phyloP scores from a whole-genome alignment of 92 coral and sea anemone genomes.

The Porites evermanni region DNA sequence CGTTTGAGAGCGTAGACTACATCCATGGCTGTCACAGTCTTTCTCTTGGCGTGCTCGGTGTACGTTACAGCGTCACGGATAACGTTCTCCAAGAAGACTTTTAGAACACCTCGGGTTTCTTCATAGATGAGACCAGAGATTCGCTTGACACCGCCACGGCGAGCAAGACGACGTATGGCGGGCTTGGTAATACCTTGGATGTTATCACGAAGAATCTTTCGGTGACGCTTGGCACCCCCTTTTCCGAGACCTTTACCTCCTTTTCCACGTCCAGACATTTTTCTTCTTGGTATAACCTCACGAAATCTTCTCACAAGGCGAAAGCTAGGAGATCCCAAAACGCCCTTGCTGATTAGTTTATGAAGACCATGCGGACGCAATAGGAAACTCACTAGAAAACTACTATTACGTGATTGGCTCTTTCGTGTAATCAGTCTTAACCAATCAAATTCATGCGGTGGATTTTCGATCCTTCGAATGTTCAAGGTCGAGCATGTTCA shows the following conservation, averaged over 20 bases:
- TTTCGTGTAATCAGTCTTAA: background rate
- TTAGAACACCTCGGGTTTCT: constrained; percentile 96
- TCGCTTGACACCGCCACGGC: constrained; percentile 98
- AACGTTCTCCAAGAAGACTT: constrained; percentile 96
- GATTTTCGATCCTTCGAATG: constrained; percentile 24
- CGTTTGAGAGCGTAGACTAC: constrained; percentile 96
- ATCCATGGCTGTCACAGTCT: constrained; percentile 99
- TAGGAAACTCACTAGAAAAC: background rate
- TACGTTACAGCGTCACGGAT: constrained; percentile 98
- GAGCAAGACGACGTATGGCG: constrained; percentile 97
- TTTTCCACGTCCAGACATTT: constrained; percentile 95
- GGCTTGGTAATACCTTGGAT: constrained; percentile 98
- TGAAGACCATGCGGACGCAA: background rate
- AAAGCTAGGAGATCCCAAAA: background rate
- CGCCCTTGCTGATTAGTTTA: background rate
- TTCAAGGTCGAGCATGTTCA: background rate
- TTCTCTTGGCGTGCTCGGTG: constrained; percentile 98
- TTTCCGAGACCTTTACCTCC: constrained; percentile 96
- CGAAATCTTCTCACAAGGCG: background rate
- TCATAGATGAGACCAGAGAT: constrained; percentile 90
- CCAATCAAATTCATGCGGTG: constrained; percentile 26
- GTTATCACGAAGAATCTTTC: constrained; percentile 93
- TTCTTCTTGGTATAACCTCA: background rate
- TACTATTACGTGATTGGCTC: constrained; percentile 19
- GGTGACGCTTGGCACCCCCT: constrained; percentile 97